Conservation (phyloP, 30 jellyfish, hydroid and myxozoan species). For the Turritopsis rubra region DNA sequence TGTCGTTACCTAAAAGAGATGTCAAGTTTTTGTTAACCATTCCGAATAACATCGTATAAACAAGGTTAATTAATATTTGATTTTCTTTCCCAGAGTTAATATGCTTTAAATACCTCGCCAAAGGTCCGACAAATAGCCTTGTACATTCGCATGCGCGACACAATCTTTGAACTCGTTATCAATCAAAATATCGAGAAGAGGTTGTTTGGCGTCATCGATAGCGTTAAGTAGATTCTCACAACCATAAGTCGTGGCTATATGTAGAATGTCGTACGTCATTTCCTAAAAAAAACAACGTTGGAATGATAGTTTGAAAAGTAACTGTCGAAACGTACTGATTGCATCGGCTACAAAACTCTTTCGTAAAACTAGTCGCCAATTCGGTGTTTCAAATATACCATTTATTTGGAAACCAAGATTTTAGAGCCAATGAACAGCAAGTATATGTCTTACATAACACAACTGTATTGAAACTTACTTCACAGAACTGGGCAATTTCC, state of each 20-base stretch:
- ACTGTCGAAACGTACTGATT: neutral
- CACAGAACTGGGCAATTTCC: slow-evolving; percentile 81
- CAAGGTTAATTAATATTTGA: too few relatives aligned
- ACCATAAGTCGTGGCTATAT: slow-evolving; percentile 65
- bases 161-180: slow-evolving; percentile 88
- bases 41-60: neutral
- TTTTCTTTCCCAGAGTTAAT: too few relatives aligned
- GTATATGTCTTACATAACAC: too few relatives aligned
- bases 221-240: slow-evolving; percentile 81
- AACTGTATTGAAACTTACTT: slow-evolving; percentile 1
- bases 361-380: too few relatives aligned
- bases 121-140: slow-evolving; percentile 77
- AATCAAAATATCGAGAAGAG: slow-evolving; percentile 71
- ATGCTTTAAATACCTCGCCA: slow-evolving; percentile 80
- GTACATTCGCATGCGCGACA: slow-evolving; percentile 90
- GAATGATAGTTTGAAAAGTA: neutral
- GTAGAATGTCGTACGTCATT: slow-evolving; percentile 68
- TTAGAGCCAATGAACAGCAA: too few relatives aligned
- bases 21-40: too few relatives aligned
- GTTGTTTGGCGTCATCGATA: slow-evolving; percentile 75
- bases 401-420: too few relatives aligned
- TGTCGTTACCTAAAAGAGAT: slow-evolving; percentile 16
- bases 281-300: too few relatives aligned
- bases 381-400: too few relatives aligned
- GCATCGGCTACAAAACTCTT: too few relatives aligned